Evolutionary conservation across 2,113 vertebrate species (phyloP).

Genomic region (Orthochromis indermauri): DNA sequence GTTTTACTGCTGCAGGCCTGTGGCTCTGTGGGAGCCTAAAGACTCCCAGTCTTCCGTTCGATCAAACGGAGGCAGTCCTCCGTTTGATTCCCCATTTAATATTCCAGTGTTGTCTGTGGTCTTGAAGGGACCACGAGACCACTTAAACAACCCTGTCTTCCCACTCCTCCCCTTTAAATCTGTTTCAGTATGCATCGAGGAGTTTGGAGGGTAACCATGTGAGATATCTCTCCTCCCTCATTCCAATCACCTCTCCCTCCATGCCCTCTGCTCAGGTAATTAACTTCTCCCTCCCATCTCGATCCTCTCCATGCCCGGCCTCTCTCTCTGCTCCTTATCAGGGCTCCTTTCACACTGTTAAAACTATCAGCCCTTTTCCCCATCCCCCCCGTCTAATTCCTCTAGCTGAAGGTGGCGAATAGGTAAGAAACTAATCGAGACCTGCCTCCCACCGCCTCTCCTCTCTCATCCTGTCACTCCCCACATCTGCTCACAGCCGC

Average conservation of each 20-base stretch:
- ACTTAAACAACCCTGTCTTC: slow-evolving; percentile 8
- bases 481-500: neutral
- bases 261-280: slow-evolving; percentile 68
- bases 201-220: slow-evolving; percentile 49
- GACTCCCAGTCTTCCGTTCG: neutral
- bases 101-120: slow-evolving; percentile 47
- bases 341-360: slow-evolving; percentile 79
- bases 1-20: neutral
- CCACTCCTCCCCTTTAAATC: slow-evolving; percentile 17
- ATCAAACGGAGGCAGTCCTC: neutral
- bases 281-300: slow-evolving; percentile 64
- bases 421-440: slow-evolving; percentile 62
- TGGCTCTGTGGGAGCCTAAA: neutral
- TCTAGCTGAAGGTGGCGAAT: slow-evolving; percentile 74
- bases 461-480: neutral
- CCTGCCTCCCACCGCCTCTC: neutral
- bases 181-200: slow-evolving; percentile 55
- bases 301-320: slow-evolving; percentile 66
- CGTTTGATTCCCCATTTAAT: slow-evolving; percentile 45
- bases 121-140: slow-evolving; percentile 30
- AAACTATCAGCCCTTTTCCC: slow-evolving; percentile 74
- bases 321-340: slow-evolving; percentile 78
- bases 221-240: slow-evolving; percentile 52
- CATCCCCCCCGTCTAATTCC: slow-evolving; percentile 67
- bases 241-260: slow-evolving; percentile 61